phyloP scores from a whole-genome alignment of 1,140 invertebrate genomes.

The Asobara japonica region DNA sequence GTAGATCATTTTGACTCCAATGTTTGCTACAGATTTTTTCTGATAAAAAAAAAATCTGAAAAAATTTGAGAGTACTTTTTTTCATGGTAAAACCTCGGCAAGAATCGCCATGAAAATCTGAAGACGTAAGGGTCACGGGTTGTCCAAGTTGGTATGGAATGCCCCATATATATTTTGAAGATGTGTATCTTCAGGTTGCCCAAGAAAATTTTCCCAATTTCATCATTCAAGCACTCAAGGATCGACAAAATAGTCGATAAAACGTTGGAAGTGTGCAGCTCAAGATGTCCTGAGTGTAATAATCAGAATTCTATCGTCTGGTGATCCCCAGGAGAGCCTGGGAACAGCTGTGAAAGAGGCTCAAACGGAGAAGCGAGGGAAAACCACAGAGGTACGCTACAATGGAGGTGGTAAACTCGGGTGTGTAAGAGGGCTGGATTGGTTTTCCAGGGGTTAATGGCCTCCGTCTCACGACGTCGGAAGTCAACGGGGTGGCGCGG shows the following conservation, averaged over 20 bases:
- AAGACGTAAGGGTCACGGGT: too few species aligned
- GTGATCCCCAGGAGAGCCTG: neutral
- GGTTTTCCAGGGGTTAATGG: slow-evolving; percentile 18
- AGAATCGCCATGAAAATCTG: too few species aligned
- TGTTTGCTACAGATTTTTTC: too few species aligned
- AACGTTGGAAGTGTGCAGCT: neutral
- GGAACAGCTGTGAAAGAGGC: neutral
- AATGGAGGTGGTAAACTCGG: slow-evolving; percentile 2
- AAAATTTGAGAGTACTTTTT: too few species aligned
- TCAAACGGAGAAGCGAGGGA: neutral
- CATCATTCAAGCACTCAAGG: neutral
- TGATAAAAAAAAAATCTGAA: too few species aligned
- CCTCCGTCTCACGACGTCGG: slow-evolving; percentile 9
- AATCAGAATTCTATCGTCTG: slow-evolving; percentile 13
- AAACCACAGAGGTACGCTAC: neutral
- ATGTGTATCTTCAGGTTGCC: neutral
- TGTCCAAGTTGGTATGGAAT: too few species aligned
- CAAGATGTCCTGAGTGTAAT: neutral
- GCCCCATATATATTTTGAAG: too few species aligned
- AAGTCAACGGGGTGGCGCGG: neutral
- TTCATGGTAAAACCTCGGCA: too few species aligned
- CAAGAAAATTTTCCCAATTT: neutral
- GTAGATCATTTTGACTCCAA: too few species aligned
- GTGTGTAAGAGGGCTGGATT: slow-evolving; percentile 12
- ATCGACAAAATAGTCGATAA: neutral